These are phyloP conservation scores for Caenorhabditis zanzibari DNA, from an alignment of 2,888 invertebrate species.

Conservation along the genomic window DNA sequence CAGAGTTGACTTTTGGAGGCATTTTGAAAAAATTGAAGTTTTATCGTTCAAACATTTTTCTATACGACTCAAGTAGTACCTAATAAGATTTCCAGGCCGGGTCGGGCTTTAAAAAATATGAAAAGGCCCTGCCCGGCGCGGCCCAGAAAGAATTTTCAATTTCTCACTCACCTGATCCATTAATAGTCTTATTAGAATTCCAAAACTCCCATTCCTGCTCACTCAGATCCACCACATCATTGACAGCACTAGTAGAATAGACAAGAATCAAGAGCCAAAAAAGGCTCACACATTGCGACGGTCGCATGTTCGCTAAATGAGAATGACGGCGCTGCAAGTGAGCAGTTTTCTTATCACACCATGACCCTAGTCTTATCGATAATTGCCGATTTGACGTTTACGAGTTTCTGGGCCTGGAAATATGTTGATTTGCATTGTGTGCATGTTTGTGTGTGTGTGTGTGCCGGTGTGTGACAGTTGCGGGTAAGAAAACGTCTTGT, in stretches of 20 bases:
- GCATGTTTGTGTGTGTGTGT: neutral
- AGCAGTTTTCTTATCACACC: slow-evolving; percentile 14
- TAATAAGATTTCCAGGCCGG: too few species aligned
- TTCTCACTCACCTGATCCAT: slow-evolving; percentile 45
- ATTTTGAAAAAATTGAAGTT: too few species aligned
- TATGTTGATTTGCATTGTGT: too few species aligned
- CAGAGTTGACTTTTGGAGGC: too few species aligned
- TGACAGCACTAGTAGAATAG: neutral
- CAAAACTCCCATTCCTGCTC: slow-evolving; percentile 47
- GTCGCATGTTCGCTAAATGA: slow-evolving; percentile 22
- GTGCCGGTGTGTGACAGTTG: neutral
- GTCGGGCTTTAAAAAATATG: too few species aligned
- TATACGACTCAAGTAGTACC: too few species aligned
- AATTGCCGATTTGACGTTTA: slow-evolving; percentile 20
- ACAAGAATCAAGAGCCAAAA: slow-evolving; percentile 18
- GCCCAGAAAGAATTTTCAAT: too few species aligned
- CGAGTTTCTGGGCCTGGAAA: neutral
- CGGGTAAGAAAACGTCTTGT: too few species aligned
- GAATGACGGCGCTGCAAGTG: slow-evolving; percentile 5
- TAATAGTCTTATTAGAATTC: slow-evolving; percentile 48
- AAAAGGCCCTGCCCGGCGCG: too few species aligned
- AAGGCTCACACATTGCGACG: neutral
- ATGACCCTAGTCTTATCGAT: slow-evolving; percentile 31
- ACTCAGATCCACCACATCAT: slow-evolving; percentile 15
- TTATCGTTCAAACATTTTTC: too few species aligned